These are phyloP conservation scores for Leucophenga maculata DNA, from an alignment of 2,888 invertebrate species.

Conservation along the genomic window DNA sequence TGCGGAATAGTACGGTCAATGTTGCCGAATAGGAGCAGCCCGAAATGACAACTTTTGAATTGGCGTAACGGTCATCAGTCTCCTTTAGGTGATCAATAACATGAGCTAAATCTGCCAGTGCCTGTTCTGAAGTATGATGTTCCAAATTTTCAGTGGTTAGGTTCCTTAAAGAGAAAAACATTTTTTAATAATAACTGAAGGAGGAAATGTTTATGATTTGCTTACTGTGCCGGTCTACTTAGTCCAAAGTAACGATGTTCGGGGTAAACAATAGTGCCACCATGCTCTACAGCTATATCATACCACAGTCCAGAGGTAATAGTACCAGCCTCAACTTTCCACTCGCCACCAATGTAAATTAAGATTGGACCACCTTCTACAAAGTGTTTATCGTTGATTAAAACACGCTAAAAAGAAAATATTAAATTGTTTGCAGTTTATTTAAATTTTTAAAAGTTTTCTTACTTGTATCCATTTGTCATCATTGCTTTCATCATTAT, in stretches of 20 bases:
- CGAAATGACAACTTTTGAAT: conserved; percentile 73
- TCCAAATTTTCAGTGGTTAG: conserved; percentile 73
- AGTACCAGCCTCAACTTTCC: conserved; percentile 76
- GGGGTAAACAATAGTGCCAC: conserved; percentile 79
- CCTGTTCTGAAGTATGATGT: conserved; percentile 77
- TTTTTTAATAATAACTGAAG: background rate
- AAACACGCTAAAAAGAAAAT: conserved; percentile 68
- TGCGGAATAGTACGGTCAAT: conserved; percentile 78
- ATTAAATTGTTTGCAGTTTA: background rate
- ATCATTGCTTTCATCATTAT: conserved; percentile 74
- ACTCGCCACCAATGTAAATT: conserved; percentile 80
- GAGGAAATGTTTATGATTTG: background rate
- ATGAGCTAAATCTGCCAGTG: conserved; percentile 77
- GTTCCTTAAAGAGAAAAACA: conserved; percentile 30
- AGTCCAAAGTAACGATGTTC: conserved; percentile 87
- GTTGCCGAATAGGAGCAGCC: conserved; percentile 79
- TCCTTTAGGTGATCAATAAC: conserved; percentile 73
- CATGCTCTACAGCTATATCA: conserved; percentile 74
- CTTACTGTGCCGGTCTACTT: conserved; percentile 80
- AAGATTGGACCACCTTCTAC: conserved; percentile 75
- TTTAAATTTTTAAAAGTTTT: background rate
- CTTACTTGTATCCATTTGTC: conserved; percentile 73
- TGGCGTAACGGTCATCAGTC: conserved; percentile 48
- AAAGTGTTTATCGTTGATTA: conserved; percentile 72
- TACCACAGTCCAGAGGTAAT: conserved; percentile 76